Base-by-base conservation (phyloP, 2,888 invertebrate species). In the Tanypteryx hageni region DNA sequence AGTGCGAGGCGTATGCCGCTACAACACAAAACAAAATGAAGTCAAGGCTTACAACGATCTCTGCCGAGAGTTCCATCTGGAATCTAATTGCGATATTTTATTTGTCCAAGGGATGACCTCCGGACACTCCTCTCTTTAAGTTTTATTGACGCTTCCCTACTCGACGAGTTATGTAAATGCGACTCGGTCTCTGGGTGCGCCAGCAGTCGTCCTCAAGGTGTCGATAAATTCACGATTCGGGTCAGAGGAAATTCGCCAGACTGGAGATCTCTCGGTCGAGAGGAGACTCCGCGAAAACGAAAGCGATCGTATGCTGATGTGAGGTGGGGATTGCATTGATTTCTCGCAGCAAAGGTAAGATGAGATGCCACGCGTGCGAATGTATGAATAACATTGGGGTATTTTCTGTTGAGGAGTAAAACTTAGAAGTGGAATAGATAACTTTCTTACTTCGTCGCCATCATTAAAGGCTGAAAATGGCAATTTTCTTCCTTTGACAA, bases 111-210 rank as follows among this genome's bases (percentile, higher is more conserved):
- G 22, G 76, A 76, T 76, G 76, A 27, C 76, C 76, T 76, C 76
- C 22, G 76, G 76, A 76, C 76, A 76, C 22, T 76, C 76, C 76
- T 27, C 22, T 76, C 76, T 76, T 76, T 76, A 76, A 76, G 76
- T 76, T 76, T 76, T 76, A 76, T 76, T 76, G 76, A 76, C 76
- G 76, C 76, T 76, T 76, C 76, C 76, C 76, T 76, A 22, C 76
- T 76, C 76, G 76, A 76, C 76, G 76, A 76, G 76, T 76, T 76
- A 76, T 76, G 76, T 76, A 76, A 76, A 76, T 76, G 76, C 76
- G 4, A 44, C 44, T 44, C 44, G 44, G 44, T 44, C 76, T 13
- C 18, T 76, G 76, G 76, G 76, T 76, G 76, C 76, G 76, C 76
- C 76, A 27, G 22, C 76, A 27, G 76, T 76, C 76, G 76, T 76